phyloP scores from a whole-genome alignment of 2,113 vertebrate genomes.

The Litocranius walleri region DNA sequence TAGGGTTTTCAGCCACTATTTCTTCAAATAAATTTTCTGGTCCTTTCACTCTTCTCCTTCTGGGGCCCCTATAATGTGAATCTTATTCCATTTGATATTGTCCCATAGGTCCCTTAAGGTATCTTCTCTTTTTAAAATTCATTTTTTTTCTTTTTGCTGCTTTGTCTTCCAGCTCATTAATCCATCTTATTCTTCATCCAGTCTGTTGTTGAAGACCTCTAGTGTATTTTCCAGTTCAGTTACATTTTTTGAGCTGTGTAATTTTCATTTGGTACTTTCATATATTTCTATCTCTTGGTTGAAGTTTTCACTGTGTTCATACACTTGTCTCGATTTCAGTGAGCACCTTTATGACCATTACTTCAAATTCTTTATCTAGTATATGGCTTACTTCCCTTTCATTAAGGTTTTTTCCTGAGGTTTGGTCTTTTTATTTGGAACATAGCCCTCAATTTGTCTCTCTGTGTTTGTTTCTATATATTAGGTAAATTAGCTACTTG shows the following conservation, averaged over 20 bases:
- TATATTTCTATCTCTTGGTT: not conserved
- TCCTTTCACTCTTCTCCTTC: not conserved
- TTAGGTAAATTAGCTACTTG: not conserved
- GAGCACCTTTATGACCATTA: not conserved
- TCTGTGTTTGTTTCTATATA: not conserved
- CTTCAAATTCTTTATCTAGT: not conserved
- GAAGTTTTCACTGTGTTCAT: not conserved
- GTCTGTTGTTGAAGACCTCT: not conserved
- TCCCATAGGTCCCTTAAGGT: not conserved
- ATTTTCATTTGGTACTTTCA: not conserved
- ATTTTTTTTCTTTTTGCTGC: not conserved
- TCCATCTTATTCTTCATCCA: not conserved
- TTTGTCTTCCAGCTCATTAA: not conserved
- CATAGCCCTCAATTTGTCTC: not conserved
- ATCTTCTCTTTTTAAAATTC: not conserved
- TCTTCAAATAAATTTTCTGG: not conserved
- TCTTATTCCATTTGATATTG: not conserved
- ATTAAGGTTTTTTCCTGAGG: not conserved
- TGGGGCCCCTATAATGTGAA: not conserved
- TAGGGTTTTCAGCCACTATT: not conserved
- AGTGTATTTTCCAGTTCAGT: not conserved
- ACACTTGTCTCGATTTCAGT: not conserved
- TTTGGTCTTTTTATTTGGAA: not conserved
- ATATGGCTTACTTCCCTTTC: not conserved
- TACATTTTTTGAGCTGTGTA: not conserved